Base-by-base conservation (phyloP, 2,797 vertebrate species). In the Takifugu rubripes region DNA sequence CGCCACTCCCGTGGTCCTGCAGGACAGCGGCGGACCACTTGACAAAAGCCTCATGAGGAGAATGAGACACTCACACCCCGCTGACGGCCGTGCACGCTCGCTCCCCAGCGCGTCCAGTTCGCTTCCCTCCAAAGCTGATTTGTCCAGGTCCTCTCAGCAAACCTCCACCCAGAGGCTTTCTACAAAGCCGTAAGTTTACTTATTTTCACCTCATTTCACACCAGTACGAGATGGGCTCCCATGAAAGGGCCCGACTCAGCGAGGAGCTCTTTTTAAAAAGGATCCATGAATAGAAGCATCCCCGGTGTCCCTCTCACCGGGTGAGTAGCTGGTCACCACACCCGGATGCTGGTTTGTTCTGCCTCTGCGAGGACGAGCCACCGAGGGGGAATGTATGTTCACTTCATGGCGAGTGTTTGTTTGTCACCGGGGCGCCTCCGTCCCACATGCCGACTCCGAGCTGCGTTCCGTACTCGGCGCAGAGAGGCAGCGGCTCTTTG, bases 121-220 rank as follows among this genome's bases (percentile, higher is more conserved):
- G 82, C 77, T 83, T 84, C 84, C 71, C 81, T 89, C 77, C 85
- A 84, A 83, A 77, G 76, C 75, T 74, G 84, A 89, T 89, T 90
- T 86, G 85, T 87, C 82, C 79, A 74, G 86, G 86, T 88, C 86
- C 86, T 81, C 84, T 84, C 78, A 71, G 64, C 60, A 78, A 88
- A 84, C 81, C 82, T 79, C 72, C 79, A 74, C 76, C 74, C 10
- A 66, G 68, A 40, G 82, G 72, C 81, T 81, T 87, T 77, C 81
- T 71, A 79, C 82, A 69, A 85, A 75, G 78, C 66, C 43, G 68
- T 79, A 77, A 77, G 83, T 82, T 84, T 26, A 57, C 75, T 87
- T 87, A 88, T 82, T 78, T 84, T 84, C 84, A 78, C 85, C 86
- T 89, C 86, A 90, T 90, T 91, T 89, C 86, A 89, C 86, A 79